Conservation (phyloP, 2,797 vertebrate genomes). For the Enteromius radiatus region DNA sequence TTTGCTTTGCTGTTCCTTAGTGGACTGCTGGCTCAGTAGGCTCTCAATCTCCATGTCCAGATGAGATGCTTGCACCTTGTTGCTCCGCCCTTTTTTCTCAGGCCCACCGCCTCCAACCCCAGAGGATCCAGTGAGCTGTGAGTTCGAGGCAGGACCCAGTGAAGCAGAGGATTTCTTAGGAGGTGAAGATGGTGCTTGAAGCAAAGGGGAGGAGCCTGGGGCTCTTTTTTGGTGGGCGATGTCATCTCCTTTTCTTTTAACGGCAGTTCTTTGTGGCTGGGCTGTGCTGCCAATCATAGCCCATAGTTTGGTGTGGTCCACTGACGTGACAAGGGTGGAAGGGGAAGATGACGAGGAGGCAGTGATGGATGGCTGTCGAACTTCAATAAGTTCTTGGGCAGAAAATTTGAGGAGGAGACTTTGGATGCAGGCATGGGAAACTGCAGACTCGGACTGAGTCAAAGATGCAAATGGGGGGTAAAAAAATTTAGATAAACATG, state of each 20-base stretch:
- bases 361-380: conserved; percentile 78
- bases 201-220: conserved; percentile 70
- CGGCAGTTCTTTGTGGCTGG: conserved; percentile 71
- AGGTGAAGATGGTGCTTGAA: conserved; percentile 70
- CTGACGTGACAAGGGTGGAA: conserved; percentile 83
- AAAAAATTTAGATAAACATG: not conserved
- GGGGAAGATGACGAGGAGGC: conserved; percentile 71
- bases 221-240: conserved; percentile 69
- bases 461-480: not conserved
- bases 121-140: conserved; percentile 69
- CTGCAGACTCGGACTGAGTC: conserved; percentile 80
- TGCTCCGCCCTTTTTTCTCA: conserved; percentile 84
- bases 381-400: conserved; percentile 92
- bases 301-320: conserved; percentile 92
- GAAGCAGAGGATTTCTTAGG: conserved; percentile 70
- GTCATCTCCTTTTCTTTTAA: conserved; percentile 82
- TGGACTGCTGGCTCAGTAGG: conserved; percentile 91
- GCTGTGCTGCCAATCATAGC: conserved; percentile 84
- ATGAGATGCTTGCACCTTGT: conserved; percentile 83
- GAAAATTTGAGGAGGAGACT: conserved; percentile 93
- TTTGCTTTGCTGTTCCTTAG: conserved; percentile 94
- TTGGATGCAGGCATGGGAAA: conserved; percentile 84
- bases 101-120: conserved; percentile 69
- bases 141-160: conserved; percentile 68
- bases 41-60: conserved; percentile 94